A percentile compares a stretch with the other conserved stretches of the same genome.
Conservation (phyloP, 2,113 vertebrate species). For the Ceyx melanurus region DNA sequence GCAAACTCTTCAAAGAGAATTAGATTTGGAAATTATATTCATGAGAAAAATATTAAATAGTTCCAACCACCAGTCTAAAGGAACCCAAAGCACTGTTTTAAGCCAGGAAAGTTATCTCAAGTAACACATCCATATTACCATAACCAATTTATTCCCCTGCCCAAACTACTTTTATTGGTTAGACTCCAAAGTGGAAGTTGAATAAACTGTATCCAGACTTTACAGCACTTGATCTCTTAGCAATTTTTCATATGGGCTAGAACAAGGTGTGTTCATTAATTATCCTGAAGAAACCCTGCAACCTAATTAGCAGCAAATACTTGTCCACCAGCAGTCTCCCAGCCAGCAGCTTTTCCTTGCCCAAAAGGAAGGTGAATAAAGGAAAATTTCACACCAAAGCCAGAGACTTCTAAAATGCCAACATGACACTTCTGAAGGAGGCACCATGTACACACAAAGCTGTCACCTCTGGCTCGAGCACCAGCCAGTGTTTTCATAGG, state of each 20-base stretch:
- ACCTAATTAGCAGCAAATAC: background rate
- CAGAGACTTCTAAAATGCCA: background rate
- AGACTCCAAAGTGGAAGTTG: background rate
- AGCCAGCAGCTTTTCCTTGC: background rate
- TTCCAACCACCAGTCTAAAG: background rate
- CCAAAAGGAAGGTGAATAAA: background rate
- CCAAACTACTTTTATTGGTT: background rate
- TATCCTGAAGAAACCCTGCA: background rate
- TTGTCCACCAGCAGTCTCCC: background rate
- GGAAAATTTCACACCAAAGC: background rate
- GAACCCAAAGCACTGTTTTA: background rate
- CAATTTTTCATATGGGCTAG: background rate
- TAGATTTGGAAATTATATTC: background rate
- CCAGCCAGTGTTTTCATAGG: background rate
- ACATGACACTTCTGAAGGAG: background rate
- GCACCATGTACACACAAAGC: fast-evolving
- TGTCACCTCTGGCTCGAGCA: fast-evolving
- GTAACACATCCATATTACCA: background rate
- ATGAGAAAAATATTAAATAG: background rate
- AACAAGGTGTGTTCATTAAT: background rate
- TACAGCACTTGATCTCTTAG: background rate
- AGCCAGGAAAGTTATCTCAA: background rate
- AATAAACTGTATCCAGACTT: background rate
- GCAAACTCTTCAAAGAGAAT: conserved; percentile 29
- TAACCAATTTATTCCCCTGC: background rate